Conservation (phyloP, 2,888 invertebrate genomes). For the Synanthedon andrenaeformis region DNA sequence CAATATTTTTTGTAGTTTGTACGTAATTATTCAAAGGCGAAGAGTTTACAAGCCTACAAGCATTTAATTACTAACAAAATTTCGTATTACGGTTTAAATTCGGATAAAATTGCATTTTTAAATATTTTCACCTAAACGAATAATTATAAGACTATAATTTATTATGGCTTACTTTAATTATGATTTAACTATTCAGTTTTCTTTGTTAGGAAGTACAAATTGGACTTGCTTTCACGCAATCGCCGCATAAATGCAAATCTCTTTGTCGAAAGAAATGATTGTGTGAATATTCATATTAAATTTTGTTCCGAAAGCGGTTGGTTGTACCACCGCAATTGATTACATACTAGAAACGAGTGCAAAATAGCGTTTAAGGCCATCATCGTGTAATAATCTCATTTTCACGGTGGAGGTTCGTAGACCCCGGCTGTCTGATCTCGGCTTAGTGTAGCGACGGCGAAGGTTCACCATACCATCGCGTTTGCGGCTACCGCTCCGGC, state of each 20-base stretch:
- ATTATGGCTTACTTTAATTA: too few species aligned
- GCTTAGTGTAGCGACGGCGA: not conserved
- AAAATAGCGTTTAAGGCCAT: conserved; percentile 44
- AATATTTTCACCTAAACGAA: too few species aligned
- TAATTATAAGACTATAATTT: too few species aligned
- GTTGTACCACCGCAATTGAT: not conserved
- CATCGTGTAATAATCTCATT: conserved; percentile 57
- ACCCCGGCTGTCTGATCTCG: conserved; percentile 1
- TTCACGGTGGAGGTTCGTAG: conserved; percentile 36
- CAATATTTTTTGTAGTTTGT: too few species aligned
- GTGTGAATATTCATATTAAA: not conserved
- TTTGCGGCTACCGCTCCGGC: conserved; percentile 6
- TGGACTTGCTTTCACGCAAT: not conserved
- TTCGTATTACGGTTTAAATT: too few species aligned
- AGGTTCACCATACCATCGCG: not conserved
- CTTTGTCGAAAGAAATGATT: not conserved
- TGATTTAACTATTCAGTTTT: too few species aligned
- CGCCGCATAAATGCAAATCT: not conserved
- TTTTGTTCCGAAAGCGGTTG: not conserved
- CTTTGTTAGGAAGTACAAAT: too few species aligned
- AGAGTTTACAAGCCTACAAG: too few species aligned
- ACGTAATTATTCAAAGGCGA: too few species aligned
- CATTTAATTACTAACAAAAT: too few species aligned
- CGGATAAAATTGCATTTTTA: too few species aligned
- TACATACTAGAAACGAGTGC: conserved; percentile 32